A percentile compares a stretch with the other conserved stretches of the same genome.
phyloP scores from a whole-genome alignment of 2,113 vertebrate species.

The Ptychochromis oligacanthus region DNA sequence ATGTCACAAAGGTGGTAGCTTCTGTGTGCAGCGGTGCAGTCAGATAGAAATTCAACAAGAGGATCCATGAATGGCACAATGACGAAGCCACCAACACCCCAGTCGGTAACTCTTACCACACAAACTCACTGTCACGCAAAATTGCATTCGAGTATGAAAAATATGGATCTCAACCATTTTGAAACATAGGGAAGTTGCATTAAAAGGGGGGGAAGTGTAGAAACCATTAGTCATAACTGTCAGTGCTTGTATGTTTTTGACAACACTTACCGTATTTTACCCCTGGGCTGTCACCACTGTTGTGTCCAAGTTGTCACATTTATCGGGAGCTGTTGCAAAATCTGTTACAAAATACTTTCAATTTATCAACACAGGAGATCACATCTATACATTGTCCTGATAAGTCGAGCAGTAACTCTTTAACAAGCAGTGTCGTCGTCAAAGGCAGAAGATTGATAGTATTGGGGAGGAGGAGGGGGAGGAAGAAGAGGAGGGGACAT shows the following conservation, averaged over 20 bases:
- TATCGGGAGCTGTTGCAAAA: slow-evolving; percentile 21
- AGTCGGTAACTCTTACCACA: neutral
- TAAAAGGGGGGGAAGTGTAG: slow-evolving; percentile 47
- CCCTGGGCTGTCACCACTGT: neutral
- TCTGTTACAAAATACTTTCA: slow-evolving; percentile 16
- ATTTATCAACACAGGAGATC: neutral
- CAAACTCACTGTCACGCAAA: neutral
- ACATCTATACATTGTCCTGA: neutral
- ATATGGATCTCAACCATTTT: slow-evolving; percentile 15
- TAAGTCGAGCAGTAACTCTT: neutral
- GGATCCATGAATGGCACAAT: neutral
- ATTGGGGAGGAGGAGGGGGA: neutral
- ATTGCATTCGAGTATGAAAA: slow-evolving; percentile 4
- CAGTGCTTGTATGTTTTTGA: neutral
- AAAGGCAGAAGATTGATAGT: neutral
- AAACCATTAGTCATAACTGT: slow-evolving; percentile 35
- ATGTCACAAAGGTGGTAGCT: too few relatives aligned
- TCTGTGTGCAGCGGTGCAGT: neutral
- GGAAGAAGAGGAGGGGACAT: neutral
- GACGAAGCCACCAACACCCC: neutral
- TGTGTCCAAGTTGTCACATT: neutral
- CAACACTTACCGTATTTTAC: slow-evolving; percentile 30
- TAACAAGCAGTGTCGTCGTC: neutral
- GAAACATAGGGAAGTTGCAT: slow-evolving; percentile 56
- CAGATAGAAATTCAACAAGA: neutral